A percentile compares a stretch with the other conserved stretches of the same genome.
Conservation (phyloP, 1,140 invertebrate genomes). For the Venturia canescens region DNA sequence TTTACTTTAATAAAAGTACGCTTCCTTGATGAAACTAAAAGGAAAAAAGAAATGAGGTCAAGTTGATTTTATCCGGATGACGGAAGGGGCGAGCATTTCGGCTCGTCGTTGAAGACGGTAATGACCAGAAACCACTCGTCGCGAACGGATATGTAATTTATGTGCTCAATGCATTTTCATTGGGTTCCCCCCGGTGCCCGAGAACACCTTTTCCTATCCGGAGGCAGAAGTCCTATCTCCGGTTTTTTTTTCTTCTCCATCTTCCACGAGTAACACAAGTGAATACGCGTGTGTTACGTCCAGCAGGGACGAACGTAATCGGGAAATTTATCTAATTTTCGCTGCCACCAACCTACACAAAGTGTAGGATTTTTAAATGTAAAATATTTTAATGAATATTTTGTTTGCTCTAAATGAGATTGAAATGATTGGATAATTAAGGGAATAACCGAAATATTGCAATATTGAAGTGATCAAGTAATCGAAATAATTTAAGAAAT, state of each 20-base stretch:
- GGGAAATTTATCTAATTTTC: no score
- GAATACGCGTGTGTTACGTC: no score
- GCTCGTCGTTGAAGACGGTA: constrained; percentile 48
- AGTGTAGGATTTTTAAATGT: no score
- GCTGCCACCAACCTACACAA: no score
- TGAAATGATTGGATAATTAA: no score
- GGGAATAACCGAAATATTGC: no score
- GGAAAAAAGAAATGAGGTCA: constrained; percentile 61
- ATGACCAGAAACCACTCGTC: constrained; percentile 2
- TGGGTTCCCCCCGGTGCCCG: constrained; percentile 13
- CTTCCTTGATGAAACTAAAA: constrained; percentile 51
- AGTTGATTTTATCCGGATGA: constrained; percentile 67
- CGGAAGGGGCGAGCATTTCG: constrained; percentile 45
- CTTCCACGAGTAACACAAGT: neutral
- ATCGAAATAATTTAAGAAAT: no score
- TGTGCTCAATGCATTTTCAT: constrained; percentile 59
- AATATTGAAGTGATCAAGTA: no score
- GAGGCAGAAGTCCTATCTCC: neutral
- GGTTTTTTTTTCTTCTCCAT: neutral
- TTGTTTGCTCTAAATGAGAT: no score
- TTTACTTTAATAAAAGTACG: neutral
- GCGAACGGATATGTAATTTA: constrained; percentile 63
- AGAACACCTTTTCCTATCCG: neutral
- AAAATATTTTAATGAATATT: no score
- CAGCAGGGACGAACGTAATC: no score